These are phyloP conservation scores for Pelmatolapia mariae DNA, from an alignment of 2,113 vertebrate genomes.

Conservation along the genomic window DNA sequence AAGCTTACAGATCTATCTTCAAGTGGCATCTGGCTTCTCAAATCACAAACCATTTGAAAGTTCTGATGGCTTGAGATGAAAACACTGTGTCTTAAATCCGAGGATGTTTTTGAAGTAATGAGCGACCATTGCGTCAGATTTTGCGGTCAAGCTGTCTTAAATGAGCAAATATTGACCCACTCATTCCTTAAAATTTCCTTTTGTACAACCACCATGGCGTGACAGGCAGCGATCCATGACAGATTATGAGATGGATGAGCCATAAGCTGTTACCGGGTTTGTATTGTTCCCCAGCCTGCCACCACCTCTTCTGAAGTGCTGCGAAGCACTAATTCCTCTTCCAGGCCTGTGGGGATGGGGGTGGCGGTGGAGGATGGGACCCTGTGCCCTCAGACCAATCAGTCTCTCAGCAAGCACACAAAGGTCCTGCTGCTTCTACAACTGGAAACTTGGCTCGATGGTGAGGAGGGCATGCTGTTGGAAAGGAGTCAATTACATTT, in stretches of 20 bases:
- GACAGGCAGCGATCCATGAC: constrained; percentile 28
- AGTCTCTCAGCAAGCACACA: constrained; percentile 62
- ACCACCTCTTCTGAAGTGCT: constrained; percentile 54
- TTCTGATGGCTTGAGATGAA: not conserved
- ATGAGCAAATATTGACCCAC: constrained; percentile 11
- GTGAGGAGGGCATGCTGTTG: constrained; percentile 31
- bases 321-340: constrained; percentile 56
- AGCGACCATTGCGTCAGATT: not conserved
- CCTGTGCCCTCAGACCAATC: constrained; percentile 53
- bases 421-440: constrained; percentile 62
- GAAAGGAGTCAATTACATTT: constrained; percentile 47
- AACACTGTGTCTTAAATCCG: not conserved
- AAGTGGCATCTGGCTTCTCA: not conserved
- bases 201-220: constrained; percentile 1
- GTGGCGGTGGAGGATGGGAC: constrained; percentile 13
- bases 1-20: not conserved
- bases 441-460: constrained; percentile 49
- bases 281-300: constrained; percentile 57
- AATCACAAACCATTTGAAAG: not conserved
- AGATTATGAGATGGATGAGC: constrained; percentile 56
- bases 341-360: constrained; percentile 29
- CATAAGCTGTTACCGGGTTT: constrained; percentile 52
- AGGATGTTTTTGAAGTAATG: not conserved
- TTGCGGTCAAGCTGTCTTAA: constrained; percentile 3
- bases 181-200: constrained; percentile 29